Evolutionary conservation across 92 coral and sea anemone species (phyloP), one percentile per base, ranked within the genome.

Genomic region (Pocillopora grandis): DNA sequence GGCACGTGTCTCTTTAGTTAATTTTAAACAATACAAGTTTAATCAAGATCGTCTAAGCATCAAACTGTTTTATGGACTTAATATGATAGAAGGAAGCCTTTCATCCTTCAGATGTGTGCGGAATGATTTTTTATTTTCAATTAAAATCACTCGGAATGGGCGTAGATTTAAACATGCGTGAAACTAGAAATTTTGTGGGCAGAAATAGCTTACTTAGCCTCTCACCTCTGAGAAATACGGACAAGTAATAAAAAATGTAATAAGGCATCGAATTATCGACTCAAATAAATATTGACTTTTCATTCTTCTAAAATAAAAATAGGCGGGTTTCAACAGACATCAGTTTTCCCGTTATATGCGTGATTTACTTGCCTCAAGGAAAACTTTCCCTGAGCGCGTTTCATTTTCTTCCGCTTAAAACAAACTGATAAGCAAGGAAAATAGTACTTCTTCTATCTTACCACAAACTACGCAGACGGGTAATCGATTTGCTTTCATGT

Each of bases 1-100:
- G 71, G 86, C 86, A 82, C 86, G 86, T 63, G 86, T 62, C 15
- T 70, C 72, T 72, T 72, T 21, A 82, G 86, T 82, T 71, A 82
- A 72, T 82, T 73, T 73, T 63, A 73, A 62, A 82, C 86, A 82
- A 82, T 49, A 64, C 66, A 58, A 72, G 79, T 82, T 72, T 72
- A 49, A 82, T 82, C 86, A 82, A 82, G 62, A 58, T 42, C 71
- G 52, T 48, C 49, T 72, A 16, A 35, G 72, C 56, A 58, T 37
- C 23, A 19, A 58, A 36, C 75, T 20, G 36, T 57, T 21, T 80
- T 68, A 31, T 55, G 21, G 67, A 66, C 66, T 23, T 66, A 12
- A 64, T 66, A 62, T 14, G 67, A 27, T 8, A 0, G 57, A 55
- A 78, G 75, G 57, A 68, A 80, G 55, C 49, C 36, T 67, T 66